Conservation (phyloP, 2,797 vertebrate species). For the Cyclura pinguis region DNA sequence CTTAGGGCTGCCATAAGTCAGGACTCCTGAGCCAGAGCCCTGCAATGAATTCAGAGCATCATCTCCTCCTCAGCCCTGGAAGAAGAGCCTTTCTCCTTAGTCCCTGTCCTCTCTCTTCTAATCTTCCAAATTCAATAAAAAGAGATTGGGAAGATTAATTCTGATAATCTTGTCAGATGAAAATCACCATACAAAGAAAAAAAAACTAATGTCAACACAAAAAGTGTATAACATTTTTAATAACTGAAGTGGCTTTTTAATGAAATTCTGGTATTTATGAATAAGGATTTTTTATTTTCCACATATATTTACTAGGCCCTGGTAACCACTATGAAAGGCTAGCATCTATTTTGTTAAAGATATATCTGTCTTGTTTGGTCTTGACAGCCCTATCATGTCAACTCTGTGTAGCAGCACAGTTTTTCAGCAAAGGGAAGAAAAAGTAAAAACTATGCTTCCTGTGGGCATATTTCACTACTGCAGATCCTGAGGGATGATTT, state of each 20-base stretch:
- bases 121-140: slow-evolving; percentile 41
- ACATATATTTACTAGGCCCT: slow-evolving; percentile 64
- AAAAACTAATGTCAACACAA: slow-evolving; percentile 52
- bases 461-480: slow-evolving; percentile 73
- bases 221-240: slow-evolving; percentile 57
- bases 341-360: slow-evolving; percentile 74
- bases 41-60: background rate
- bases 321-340: slow-evolving; percentile 60
- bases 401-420: slow-evolving; percentile 73
- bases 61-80: too few species aligned
- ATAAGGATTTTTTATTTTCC: slow-evolving; percentile 61
- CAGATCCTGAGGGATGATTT: slow-evolving; percentile 73
- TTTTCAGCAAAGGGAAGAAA: slow-evolving; percentile 74
- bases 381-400: slow-evolving; percentile 78
- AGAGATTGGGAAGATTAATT: slow-evolving; percentile 50
- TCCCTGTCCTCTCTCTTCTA: background rate
- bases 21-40: too few species aligned
- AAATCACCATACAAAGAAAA: slow-evolving; percentile 28
- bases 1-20: too few species aligned
- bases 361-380: slow-evolving; percentile 74
- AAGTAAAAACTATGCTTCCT: slow-evolving; percentile 77
- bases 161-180: slow-evolving; percentile 69
- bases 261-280: slow-evolving; percentile 44
- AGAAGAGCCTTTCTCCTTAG: background rate
- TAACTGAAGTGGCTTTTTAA: background rate